Percentiles rank a stretch among this genome's conserved stretches.
phyloP scores from a whole-genome alignment of 2,888 invertebrate genomes.

The Ditylenchus weischeri region DNA sequence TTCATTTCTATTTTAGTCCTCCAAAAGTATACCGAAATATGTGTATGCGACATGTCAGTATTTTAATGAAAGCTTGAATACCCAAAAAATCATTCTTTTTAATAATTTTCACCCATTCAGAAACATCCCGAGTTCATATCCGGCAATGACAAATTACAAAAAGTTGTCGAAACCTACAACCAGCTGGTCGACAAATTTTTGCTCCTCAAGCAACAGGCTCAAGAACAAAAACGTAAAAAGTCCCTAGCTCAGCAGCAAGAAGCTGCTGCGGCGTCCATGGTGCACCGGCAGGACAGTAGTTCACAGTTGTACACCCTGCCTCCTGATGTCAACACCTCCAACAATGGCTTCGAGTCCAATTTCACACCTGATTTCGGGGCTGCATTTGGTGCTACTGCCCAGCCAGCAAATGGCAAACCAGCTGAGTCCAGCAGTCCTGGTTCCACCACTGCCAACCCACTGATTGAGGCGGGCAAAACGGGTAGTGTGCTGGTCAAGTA shows the following conservation, averaged over 20 bases:
- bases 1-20: too few relatives aligned
- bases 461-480: background rate
- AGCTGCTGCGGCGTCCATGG: slow-evolving; percentile 1
- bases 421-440: background rate
- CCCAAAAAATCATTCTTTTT: slow-evolving; percentile 7
- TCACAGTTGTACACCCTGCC: slow-evolving; percentile 22
- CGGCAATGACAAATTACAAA: slow-evolving; percentile 96
- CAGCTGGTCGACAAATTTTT: slow-evolving; percentile 24
- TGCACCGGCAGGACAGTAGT: background rate
- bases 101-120: slow-evolving; percentile 24
- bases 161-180: slow-evolving; percentile 64
- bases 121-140: slow-evolving; percentile 64
- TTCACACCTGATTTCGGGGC: slow-evolving; percentile 13
- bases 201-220: slow-evolving; percentile 18
- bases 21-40: too few relatives aligned
- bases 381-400: slow-evolving; percentile 11
- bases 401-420: background rate
- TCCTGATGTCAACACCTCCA: slow-evolving; percentile 16
- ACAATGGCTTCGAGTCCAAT: slow-evolving; percentile 17
- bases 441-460: background rate
- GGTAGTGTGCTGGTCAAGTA: slow-evolving; percentile 66
- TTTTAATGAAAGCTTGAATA: background rate
- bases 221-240: slow-evolving; percentile 26
- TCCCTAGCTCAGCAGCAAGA: background rate
- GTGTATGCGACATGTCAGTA: too few relatives aligned